Evolutionary conservation across 2,797 vertebrate species (phyloP), one percentile per base, ranked within the genome.

Genomic region (Oreortyx pictus): DNA sequence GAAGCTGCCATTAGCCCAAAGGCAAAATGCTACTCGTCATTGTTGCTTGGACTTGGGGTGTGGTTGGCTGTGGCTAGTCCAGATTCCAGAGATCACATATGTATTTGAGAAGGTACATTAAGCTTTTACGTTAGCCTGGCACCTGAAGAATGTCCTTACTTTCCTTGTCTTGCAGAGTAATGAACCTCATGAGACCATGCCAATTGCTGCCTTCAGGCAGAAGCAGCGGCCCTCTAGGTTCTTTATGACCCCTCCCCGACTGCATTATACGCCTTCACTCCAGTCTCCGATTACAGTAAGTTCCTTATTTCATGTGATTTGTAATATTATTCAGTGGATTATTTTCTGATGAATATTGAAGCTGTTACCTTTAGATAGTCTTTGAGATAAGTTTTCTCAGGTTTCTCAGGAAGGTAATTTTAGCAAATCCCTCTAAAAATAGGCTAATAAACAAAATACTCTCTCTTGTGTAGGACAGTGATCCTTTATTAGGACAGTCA

Each of bases 171-270:
- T 81, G 46, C 46, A 99, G 99, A 99, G 99, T 93, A 99, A 99
- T 3, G 99, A 99, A 92, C 98, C 99, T 94, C 99, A 99, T 47
- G 99, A 99, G 96, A 99, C 99, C 9, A 99, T 99, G 99, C 99
- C 99, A 62, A 99, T 99, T 84, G 98, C 99, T 91, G 99, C 99
- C 93, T 99, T 99, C 81, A 99, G 99, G 81, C 99, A 99, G 97
- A 99, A 99, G 95, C 99, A 99, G 59, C 98, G 99, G 49, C 98
- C 99, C 14, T 98, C 98, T 11, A 98, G 99, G 75, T 99, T 98
- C 96, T 98, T 99, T 88, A 97, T 99, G 98, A 99, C 99, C 72
- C 99, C 99, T 19, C 99, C 99, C 24, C 98, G 99, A 82, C 97
- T 98, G 89, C 96, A 97, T 24, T 99, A 99, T 84, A 97, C 98